Evolutionary conservation across 2,797 vertebrate genomes (phyloP).

Genomic region (Brachymystax lenok): DNA sequence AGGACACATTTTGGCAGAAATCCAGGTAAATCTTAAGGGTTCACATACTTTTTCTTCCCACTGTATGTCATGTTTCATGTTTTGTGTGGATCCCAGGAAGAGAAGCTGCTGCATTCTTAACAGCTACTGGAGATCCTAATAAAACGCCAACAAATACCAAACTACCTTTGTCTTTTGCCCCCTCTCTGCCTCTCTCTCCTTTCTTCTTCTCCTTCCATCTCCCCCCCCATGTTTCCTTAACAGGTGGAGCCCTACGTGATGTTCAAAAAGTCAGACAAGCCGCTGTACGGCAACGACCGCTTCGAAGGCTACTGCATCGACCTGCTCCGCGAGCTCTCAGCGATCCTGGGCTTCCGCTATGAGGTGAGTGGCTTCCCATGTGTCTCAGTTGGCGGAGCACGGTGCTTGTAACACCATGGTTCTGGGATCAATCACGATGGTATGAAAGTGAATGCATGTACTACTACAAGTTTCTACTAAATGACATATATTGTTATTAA

Average conservation of each 20-base stretch:
- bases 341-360: slow-evolving; percentile 77
- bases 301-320: slow-evolving; percentile 80
- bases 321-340: slow-evolving; percentile 75
- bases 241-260: slow-evolving; percentile 82
- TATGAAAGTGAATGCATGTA: background rate
- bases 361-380: slow-evolving; percentile 46
- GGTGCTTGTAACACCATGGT: background rate
- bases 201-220: background rate
- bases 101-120: no score
- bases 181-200: background rate
- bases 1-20: no score
- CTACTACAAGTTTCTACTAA: background rate
- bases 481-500: background rate
- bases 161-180: background rate
- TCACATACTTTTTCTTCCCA: no score
- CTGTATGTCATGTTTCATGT: no score
- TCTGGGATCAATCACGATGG: background rate
- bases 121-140: no score
- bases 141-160: no score
- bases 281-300: slow-evolving; percentile 78
- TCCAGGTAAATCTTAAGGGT: no score
- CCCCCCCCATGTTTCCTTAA: background rate
- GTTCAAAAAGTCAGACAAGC: slow-evolving; percentile 82
- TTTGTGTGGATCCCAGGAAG: no score
- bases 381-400: background rate